Percentiles rank a stretch among this genome's conserved stretches.
phyloP scores from a whole-genome alignment of 1,140 invertebrate species.

The Drosophila murphyi region DNA sequence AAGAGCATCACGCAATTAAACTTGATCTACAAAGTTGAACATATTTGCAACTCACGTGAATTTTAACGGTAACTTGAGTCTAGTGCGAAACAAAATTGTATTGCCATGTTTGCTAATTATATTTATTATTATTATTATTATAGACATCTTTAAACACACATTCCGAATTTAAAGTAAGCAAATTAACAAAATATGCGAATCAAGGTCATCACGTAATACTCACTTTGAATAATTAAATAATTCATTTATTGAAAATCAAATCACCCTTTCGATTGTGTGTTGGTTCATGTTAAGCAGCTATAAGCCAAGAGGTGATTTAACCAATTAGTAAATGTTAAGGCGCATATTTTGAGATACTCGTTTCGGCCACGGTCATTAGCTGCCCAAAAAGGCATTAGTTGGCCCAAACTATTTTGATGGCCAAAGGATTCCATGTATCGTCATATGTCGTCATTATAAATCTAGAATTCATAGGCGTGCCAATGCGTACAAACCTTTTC shows the following conservation, averaged over 20 bases:
- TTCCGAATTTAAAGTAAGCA: background rate
- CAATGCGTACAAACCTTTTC: conserved; percentile 9
- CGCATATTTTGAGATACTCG: conserved; percentile 9
- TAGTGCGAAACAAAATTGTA: background rate
- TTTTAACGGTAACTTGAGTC: too few relatives aligned
- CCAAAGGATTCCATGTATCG: background rate
- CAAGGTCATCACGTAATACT: background rate
- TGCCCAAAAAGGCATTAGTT: conserved; percentile 16
- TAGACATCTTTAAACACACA: background rate
- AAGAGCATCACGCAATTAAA: background rate
- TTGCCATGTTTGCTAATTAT: background rate
- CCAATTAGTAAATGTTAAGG: conserved; percentile 31
- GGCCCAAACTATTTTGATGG: conserved; percentile 14
- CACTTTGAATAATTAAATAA: conserved; percentile 1
- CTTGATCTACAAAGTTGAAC: background rate
- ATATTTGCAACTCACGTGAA: background rate
- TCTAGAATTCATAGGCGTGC: conserved; percentile 7
- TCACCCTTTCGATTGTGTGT: background rate
- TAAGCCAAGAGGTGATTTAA: conserved; percentile 20
- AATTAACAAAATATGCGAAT: background rate
- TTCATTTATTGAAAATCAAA: background rate
- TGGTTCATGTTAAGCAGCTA: conserved; percentile 40
- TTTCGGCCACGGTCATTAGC: conserved; percentile 19
- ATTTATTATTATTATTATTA: background rate
- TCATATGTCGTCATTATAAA: conserved; percentile 18